These are phyloP conservation scores for Sebastes steindachneri DNA, from an alignment of 2,797 vertebrate species.

Conservation along the genomic window DNA sequence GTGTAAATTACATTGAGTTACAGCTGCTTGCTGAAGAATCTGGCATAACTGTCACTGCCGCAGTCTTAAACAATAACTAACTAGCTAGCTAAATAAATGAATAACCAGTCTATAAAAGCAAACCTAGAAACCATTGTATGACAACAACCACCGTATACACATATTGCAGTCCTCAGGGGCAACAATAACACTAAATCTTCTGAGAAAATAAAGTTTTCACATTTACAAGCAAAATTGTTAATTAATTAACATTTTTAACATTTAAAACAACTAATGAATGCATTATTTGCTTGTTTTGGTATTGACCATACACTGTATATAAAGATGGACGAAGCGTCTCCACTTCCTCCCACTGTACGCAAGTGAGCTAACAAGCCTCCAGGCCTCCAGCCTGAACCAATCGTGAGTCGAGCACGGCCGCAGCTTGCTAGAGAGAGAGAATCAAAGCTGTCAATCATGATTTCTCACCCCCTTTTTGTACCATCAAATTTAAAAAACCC, in stretches of 20 bases:
- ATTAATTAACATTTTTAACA: neutral
- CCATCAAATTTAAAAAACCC: too few relatives aligned
- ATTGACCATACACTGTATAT: too few relatives aligned
- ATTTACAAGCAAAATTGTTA: neutral
- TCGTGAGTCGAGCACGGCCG: rapidly evolving
- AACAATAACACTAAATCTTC: neutral
- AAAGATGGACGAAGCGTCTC: too few relatives aligned
- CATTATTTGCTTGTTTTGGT: neutral
- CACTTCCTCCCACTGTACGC: too few relatives aligned
- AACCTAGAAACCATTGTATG: neutral
- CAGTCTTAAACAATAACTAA: neutral
- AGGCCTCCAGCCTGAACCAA: too few relatives aligned
- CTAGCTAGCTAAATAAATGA: neutral
- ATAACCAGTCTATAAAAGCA: neutral
- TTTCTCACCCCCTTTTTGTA: too few relatives aligned
- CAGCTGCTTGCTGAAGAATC: neutral
- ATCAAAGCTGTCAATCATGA: too few relatives aligned
- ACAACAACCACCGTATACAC: neutral
- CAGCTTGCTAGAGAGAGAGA: too few relatives aligned
- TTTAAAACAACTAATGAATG: neutral
- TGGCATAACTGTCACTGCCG: neutral
- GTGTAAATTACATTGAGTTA: neutral
- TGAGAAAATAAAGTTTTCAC: neutral
- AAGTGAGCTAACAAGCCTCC: too few relatives aligned
- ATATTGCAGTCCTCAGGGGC: neutral